phyloP scores from a whole-genome alignment of 2,797 vertebrate species.

The Bucorvus abyssinicus region DNA sequence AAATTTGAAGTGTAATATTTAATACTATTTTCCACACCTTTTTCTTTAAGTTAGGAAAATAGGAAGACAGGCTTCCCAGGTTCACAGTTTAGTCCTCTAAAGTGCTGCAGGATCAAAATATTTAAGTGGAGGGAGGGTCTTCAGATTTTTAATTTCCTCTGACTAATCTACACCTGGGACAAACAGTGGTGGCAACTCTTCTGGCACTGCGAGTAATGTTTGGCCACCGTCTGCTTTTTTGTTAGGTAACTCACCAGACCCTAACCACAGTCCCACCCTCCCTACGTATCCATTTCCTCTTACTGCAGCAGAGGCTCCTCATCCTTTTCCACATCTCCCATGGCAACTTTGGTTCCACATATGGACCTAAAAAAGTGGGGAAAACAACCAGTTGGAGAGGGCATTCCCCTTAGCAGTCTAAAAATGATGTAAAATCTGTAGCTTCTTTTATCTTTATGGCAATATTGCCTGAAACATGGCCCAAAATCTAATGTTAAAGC shows the following conservation, averaged over 20 bases:
- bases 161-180: not conserved
- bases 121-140: not conserved
- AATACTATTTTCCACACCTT: not conserved
- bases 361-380: not conserved
- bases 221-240: not conserved
- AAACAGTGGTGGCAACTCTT: not conserved
- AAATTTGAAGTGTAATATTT: not conserved
- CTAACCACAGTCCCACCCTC: not conserved
- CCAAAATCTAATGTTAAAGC: not conserved
- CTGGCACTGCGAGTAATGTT: not conserved
- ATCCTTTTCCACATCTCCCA: not conserved
- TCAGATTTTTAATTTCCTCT: not conserved
- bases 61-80: not conserved
- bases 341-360: slow-evolving; percentile 8
- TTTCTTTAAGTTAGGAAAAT: not conserved
- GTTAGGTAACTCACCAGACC: not conserved
- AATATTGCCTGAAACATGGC: not conserved
- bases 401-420: slow-evolving; percentile 11
- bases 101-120: not conserved
- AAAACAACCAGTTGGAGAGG: not conserved
- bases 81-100: not conserved
- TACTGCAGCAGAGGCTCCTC: not conserved
- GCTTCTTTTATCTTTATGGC: not conserved
- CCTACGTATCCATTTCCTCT: not conserved
- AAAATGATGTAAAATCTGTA: slow-evolving; percentile 1